Evolutionary conservation across 2,888 invertebrate species (phyloP).

Genomic region (Plebejus anna): DNA sequence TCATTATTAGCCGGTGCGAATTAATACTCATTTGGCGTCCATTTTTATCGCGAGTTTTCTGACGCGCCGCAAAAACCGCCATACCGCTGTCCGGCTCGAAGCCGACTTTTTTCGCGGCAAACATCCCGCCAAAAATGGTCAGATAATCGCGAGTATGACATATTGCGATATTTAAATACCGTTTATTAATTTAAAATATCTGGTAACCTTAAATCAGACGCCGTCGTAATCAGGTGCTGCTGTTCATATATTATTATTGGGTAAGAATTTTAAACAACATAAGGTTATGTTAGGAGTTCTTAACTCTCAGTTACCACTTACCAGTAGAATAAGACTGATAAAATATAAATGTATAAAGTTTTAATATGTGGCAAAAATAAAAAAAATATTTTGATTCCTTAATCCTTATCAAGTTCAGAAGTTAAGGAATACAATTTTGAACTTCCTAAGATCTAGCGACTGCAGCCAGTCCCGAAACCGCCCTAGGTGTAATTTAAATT

Average conservation of each 20-base stretch:
- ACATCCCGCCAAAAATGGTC: conserved; percentile 55
- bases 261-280: conserved; percentile 22
- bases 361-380: neutral
- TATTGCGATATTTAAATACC: conserved; percentile 40
- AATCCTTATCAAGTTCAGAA: conserved; percentile 50
- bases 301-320: no score
- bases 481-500: conserved; percentile 35
- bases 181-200: conserved; percentile 40
- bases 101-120: conserved; percentile 48
- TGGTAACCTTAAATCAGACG: conserved; percentile 2
- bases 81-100: conserved; percentile 48
- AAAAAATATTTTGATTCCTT: conserved; percentile 44
- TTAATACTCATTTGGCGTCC: conserved; percentile 77
- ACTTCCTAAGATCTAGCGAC: conserved; percentile 31
- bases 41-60: conserved; percentile 67
- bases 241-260: neutral
- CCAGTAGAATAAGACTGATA: no score
- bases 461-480: conserved; percentile 45
- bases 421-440: neutral
- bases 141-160: conserved; percentile 47
- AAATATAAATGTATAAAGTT: neutral
- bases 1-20: conserved; percentile 78
- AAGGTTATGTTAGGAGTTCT: no score
- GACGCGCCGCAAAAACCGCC: conserved; percentile 57
- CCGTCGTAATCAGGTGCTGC: neutral